These are phyloP conservation scores for Leptinotarsa haldemani DNA, from an alignment of 2,888 invertebrate genomes.

Conservation along the genomic window DNA sequence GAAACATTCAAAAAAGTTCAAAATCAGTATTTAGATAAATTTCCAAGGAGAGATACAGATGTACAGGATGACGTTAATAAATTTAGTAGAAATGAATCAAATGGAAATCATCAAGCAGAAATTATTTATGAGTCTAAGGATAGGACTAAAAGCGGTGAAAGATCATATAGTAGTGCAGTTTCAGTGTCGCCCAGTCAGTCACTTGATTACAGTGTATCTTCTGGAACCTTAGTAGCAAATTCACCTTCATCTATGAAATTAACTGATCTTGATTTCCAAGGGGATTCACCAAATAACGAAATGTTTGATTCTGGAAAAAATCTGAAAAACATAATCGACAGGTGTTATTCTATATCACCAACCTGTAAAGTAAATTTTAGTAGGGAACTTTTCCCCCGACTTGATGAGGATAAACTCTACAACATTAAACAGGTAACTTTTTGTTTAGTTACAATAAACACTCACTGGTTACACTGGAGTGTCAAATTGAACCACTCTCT, in stretches of 20 bases:
- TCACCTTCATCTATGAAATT: slow-evolving; percentile 34
- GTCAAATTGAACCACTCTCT: too few relatives aligned
- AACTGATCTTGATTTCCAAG: slow-evolving; percentile 38
- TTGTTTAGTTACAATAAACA: neutral
- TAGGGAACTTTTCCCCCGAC: slow-evolving; percentile 45
- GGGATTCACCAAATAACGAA: slow-evolving; percentile 20
- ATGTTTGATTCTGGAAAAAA: neutral
- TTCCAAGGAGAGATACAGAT: neutral
- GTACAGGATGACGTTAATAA: neutral
- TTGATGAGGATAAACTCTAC: slow-evolving; percentile 13
- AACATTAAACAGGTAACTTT: slow-evolving; percentile 38
- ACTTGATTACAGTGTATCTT: slow-evolving; percentile 48
- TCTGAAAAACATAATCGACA: neutral
- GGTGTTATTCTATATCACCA: neutral
- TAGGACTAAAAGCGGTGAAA: slow-evolving; percentile 5
- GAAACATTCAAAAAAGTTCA: slow-evolving; percentile 24
- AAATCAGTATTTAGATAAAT: slow-evolving; percentile 24
- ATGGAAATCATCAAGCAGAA: neutral
- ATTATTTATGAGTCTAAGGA: neutral
- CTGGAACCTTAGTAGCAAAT: slow-evolving; percentile 40
- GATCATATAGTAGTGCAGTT: slow-evolving; percentile 25
- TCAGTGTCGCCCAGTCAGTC: slow-evolving; percentile 53
- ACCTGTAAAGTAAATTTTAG: slow-evolving; percentile 28
- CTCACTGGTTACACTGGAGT: too few relatives aligned
- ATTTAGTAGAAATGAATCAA: slow-evolving; percentile 6